Base-by-base conservation (phyloP, 2,888 invertebrate species). In the Cephonodes hylas region DNA sequence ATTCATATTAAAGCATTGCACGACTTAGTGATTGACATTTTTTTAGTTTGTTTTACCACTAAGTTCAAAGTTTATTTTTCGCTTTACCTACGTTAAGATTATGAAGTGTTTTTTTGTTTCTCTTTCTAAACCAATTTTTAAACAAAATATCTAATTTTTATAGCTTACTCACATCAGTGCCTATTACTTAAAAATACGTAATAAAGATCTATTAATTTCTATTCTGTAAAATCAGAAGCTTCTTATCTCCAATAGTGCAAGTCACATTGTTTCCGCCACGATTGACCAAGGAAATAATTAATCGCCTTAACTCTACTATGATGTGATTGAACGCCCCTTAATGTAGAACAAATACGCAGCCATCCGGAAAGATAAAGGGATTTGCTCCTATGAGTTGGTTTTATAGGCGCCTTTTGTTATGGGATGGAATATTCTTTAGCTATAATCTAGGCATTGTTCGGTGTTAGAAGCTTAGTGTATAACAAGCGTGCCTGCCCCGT, bases 321-420 rank as follows among this genome's bases (percentile, higher is more conserved):
- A 77, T 72, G 75, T 77, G 74, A 78, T 80, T 75, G 69, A 72
- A 74, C 66, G 64, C 67, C 68, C 66, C 69, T 68, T 75, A 77
- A 76, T 75, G 79, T 75, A 65, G 69, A 72, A 76, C 74, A 70
- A 73, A 67, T 72, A 75, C 65, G 73, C 75, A 72, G 65, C 75
- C 75, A 73, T 75, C 75, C 69, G 77, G 79, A 83, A 84, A 84
- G 85, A 86, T 86, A 72, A 74, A 71, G 62, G 67, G 70, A 72
- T 74, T 71, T 73, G 70, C 65, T 63, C 65, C 60, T 64, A 63
- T 59, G 64, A 65, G 64, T 38, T 48, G 38, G 23, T 48, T 34
- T 44, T 27, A 59, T 59, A 60, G 31, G 27, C 53, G 10, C 18
- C 38, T n/a, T n/a, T n/a, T 10, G 38, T 10, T 38, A 38, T 60